Base-by-base conservation (phyloP, 2,113 vertebrate species). In the Sinocyclocheilus maitianheensis region DNA sequence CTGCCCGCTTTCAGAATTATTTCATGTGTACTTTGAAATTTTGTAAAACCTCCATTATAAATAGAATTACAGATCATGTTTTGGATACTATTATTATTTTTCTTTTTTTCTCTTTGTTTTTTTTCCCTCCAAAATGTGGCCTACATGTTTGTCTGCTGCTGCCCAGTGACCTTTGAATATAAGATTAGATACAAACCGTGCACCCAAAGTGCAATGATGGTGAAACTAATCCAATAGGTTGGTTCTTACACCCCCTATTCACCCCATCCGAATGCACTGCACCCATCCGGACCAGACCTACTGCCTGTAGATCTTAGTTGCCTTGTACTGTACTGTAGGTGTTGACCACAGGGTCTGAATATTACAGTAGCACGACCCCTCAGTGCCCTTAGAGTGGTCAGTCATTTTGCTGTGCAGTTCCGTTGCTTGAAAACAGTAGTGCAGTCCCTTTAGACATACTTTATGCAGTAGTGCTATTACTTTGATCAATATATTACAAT, bases 221-320 rank as follows among this genome's bases (percentile, higher is more conserved):
- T 30, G 20, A 60, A 60, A 69, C 16, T 71, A 40, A 43, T 24
- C 20, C 9, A 7, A 69, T 34, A 43, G 5, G 8, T n/a, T 67
- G 53, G 53, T 18, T 58, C 53, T 58, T 58, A 58, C 18, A 58
- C 53, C 53, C 53, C 53, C 16, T 18, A 18, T 58, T 58, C 16
- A 58, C 5, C 53, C 53, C 16, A 58, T 58, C 53, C 53, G 1
- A 20, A 58, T 20, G 53, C 16, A 58, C 53, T 58, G 40, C 8
- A 5, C 65, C 34, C n/a, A 43, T 77, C 24, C 83, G 78, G 84
- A 78, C 85, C 71, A 72, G 48, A 79, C 79, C 79, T 76, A 89
- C 91, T 87, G 89, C 87, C 89, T 88, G 14, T 77, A 76, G 81
- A 84, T 43, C 82, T 87, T 53, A 90, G 84, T 89, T 88, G 86